A percentile compares a stretch with the other conserved stretches of the same genome.
Evolutionary conservation across 2,888 invertebrate species (phyloP).

Genomic region (Campoplex nolae): DNA sequence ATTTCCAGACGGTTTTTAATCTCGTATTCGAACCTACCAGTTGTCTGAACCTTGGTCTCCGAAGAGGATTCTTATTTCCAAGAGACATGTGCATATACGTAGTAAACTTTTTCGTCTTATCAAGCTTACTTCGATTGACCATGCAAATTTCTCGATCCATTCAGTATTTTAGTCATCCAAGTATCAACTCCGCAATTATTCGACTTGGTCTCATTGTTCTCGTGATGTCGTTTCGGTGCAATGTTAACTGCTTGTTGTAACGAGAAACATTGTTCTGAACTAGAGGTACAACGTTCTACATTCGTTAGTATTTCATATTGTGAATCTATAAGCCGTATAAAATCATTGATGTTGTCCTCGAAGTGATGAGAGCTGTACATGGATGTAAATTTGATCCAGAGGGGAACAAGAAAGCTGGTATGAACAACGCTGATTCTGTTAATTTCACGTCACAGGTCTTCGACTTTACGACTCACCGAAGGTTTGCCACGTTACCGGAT

Average conservation of each 20-base stretch:
- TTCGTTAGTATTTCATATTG: not conserved
- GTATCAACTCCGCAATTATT: conserved; percentile 21
- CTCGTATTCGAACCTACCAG: not conserved
- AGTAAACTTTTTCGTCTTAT: conserved; percentile 9
- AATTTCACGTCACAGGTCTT: conserved; percentile 45
- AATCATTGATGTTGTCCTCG: conserved; percentile 7
- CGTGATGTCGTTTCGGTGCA: conserved; percentile 4
- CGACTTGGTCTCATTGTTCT: not conserved
- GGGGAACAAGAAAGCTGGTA: conserved; percentile 15
- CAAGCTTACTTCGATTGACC: conserved; percentile 1
- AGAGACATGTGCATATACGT: not conserved
- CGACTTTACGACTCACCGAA: conserved; percentile 55
- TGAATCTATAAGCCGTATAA: not conserved
- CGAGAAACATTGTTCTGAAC: not conserved
- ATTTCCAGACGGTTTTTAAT: conserved; percentile 28
- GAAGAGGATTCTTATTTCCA: conserved; percentile 13
- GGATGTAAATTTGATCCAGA: conserved; percentile 7
- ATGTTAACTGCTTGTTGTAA: conserved; percentile 11
- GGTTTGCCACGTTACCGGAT: conserved; percentile 46
- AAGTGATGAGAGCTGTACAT: conserved; percentile 4
- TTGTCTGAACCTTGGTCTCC: too few species aligned
- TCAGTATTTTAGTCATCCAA: not conserved
- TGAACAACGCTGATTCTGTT: conserved; percentile 46
- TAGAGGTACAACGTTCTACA: not conserved
- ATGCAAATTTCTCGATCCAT: conserved; percentile 28